Evolutionary conservation across 2,113 vertebrate genomes (phyloP).

Genomic region (Machaerirhynchus nigripectus): DNA sequence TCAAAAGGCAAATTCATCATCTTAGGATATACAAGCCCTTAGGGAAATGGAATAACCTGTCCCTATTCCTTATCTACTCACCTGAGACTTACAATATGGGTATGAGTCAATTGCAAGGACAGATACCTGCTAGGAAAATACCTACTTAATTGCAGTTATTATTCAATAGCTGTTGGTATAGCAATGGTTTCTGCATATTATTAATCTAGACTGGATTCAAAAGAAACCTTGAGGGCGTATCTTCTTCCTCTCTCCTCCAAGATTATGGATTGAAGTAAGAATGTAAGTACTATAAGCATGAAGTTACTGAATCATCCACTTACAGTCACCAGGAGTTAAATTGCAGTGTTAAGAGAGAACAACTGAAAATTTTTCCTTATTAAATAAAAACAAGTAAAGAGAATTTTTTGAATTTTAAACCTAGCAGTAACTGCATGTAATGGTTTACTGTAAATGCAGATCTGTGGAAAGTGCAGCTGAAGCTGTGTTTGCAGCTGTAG

Average conservation of each 20-base stretch:
- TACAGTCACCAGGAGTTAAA: background rate
- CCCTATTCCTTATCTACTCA: background rate
- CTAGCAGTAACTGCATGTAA: background rate
- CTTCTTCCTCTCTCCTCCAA: background rate
- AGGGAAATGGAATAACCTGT: background rate
- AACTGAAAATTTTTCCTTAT: background rate
- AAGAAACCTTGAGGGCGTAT: background rate
- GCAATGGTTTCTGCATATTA: background rate
- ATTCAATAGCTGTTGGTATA: background rate
- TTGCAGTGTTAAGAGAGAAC: background rate
- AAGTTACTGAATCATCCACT: background rate
- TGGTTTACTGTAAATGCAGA: background rate
- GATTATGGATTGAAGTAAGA: background rate
- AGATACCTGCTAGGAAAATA: background rate
- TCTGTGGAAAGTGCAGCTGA: background rate
- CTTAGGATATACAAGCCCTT: background rate
- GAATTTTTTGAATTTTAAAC: background rate
- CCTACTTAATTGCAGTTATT: slow-evolving; percentile 5
- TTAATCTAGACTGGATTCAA: background rate
- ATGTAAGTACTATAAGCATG: background rate
- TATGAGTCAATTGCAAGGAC: background rate
- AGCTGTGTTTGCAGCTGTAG: background rate
- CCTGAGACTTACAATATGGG: background rate
- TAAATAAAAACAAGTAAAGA: background rate
- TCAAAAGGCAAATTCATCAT: background rate